phyloP scores from a whole-genome alignment of 2,797 vertebrate genomes.

The Argyrosomus regius region DNA sequence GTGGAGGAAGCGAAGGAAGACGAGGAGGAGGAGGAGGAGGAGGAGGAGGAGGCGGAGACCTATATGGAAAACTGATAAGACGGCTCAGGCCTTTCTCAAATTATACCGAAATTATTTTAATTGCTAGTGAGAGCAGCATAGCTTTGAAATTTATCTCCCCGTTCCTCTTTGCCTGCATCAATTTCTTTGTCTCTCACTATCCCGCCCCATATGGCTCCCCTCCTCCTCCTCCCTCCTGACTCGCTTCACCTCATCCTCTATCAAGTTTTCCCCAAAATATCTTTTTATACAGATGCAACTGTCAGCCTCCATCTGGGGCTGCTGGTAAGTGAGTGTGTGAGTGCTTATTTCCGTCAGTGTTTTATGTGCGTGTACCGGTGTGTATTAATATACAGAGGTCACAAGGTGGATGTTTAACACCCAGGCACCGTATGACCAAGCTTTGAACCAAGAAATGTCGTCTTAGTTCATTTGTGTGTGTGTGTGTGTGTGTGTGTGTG shows the following conservation, averaged over 20 bases:
- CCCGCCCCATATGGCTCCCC: constrained; percentile 32
- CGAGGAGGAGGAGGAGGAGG: constrained; percentile 29
- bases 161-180: constrained; percentile 45
- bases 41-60: constrained; percentile 54
- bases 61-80: constrained; percentile 61
- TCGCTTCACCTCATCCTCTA: constrained; percentile 52
- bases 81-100: constrained; percentile 50
- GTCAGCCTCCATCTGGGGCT: constrained; percentile 51
- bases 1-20: constrained; percentile 20
- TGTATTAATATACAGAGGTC: constrained; percentile 54
- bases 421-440: constrained; percentile 54
- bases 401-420: constrained; percentile 63
- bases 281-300: constrained; percentile 50
- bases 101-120: constrained; percentile 72
- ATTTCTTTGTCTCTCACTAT: constrained; percentile 44
- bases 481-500: constrained; percentile 6
- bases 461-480: constrained; percentile 23
- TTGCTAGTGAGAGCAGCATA: constrained; percentile 56
- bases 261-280: constrained; percentile 57
- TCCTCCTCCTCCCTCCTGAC: constrained; percentile 30
- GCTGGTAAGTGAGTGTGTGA: constrained; percentile 34
- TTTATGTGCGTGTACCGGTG: constrained; percentile 6
- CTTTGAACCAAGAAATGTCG: constrained; percentile 58
- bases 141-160: constrained; percentile 63
- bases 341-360: constrained; percentile 27